Evolutionary conservation across 2,888 invertebrate genomes (phyloP).

Genomic region (Noctua janthina): DNA sequence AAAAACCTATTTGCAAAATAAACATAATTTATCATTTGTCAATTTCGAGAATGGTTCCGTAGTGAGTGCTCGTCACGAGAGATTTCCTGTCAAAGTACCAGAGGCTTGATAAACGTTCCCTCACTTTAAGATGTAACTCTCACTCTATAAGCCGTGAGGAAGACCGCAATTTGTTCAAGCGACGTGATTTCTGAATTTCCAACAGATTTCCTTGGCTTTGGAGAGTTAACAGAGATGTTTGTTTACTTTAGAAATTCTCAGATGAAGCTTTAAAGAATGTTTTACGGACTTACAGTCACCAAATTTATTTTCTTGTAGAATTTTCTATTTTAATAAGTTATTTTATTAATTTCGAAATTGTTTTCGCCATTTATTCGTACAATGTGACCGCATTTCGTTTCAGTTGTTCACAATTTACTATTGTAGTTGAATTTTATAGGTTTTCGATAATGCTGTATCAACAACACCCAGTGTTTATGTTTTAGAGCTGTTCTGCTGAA

Average conservation of each 20-base stretch:
- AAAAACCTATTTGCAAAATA: too few species aligned
- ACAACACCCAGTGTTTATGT: background rate
- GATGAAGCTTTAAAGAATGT: conserved; percentile 1
- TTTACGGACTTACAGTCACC: too few species aligned
- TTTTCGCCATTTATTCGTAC: background rate
- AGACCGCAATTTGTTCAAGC: conserved; percentile 66
- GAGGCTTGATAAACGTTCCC: conserved; percentile 5
- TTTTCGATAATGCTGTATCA: conserved; percentile 26
- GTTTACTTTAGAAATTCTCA: conserved; percentile 50
- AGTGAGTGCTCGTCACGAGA: conserved; percentile 1
- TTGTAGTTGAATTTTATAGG: background rate
- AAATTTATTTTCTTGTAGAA: background rate
- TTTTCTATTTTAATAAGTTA: background rate
- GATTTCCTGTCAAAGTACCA: background rate
- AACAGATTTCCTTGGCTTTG: conserved; percentile 64
- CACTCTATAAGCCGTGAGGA: background rate
- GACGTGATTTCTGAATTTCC: conserved; percentile 69
- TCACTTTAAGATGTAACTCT: conserved; percentile 14
- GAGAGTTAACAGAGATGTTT: conserved; percentile 52
- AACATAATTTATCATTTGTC: background rate
- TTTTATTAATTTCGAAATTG: background rate
- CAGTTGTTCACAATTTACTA: conserved; percentile 1
- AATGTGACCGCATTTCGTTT: conserved; percentile 15
- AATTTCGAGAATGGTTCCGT: background rate
- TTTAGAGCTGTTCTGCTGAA: background rate